Percentiles rank a stretch among this genome's conserved stretches.
Evolutionary conservation across 2,113 vertebrate genomes (phyloP).

Genomic region (Pongo abelii): DNA sequence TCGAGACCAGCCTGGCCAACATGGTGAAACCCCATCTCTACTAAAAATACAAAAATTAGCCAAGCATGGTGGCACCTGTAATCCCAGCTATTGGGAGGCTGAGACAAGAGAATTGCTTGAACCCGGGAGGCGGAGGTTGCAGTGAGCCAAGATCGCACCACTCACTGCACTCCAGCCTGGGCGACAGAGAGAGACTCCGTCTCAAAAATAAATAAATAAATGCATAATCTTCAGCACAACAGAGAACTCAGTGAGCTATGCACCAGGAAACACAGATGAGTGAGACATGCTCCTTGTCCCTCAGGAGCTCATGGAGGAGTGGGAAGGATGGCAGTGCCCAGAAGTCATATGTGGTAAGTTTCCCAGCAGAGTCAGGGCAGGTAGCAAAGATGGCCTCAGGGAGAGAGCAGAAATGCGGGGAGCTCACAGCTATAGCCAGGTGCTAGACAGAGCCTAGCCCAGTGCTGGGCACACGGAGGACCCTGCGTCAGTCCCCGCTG

Average conservation of each 20-base stretch:
- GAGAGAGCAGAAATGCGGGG: neutral
- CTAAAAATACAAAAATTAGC: no score
- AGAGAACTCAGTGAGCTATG: neutral
- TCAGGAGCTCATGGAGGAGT: no score
- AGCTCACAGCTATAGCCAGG: neutral
- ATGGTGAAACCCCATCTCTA: no score
- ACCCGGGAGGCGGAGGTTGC: no score
- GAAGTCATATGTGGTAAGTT: neutral
- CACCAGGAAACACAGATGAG: neutral
- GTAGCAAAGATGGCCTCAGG: rapidly evolving
- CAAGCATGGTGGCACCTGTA: rapidly evolving
- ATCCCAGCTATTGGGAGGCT: no score
- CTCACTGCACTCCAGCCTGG: no score
- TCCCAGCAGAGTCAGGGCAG: neutral
- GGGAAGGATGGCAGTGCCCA: neutral
- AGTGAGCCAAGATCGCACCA: no score
- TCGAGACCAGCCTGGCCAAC: no score
- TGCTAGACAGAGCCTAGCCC: neutral
- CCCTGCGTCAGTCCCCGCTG: rapidly evolving
- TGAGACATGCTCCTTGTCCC: neutral
- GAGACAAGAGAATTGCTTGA: no score
- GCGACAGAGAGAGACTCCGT: no score
- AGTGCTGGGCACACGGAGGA: rapidly evolving
- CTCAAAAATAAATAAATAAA: no score
- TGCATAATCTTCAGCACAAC: neutral